Conservation (phyloP, 2,797 vertebrate genomes). For the Chelon labrosus region DNA sequence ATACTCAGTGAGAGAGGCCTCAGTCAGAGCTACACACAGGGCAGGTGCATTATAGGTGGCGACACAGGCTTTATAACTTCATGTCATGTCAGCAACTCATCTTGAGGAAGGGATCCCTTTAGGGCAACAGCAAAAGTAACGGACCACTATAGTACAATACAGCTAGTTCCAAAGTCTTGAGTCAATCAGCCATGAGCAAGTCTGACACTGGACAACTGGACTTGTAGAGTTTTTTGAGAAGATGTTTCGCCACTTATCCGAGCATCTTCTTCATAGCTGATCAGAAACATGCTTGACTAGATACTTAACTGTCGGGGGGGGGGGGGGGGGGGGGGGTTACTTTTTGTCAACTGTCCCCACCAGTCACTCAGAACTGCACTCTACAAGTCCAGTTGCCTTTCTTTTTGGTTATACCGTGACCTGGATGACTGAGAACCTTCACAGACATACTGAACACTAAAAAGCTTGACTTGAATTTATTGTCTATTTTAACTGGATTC, state of each 20-base stretch:
- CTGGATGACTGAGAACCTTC: no score
- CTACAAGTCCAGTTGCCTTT: no score
- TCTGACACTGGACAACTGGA: not conserved
- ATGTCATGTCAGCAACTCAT: not conserved
- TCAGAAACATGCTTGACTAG: no score
- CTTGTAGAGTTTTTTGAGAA: not conserved
- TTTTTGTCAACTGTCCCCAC: no score
- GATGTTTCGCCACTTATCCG: no score
- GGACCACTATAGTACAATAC: not conserved
- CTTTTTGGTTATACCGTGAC: no score
- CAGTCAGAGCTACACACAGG: not conserved
- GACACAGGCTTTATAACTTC: not conserved
- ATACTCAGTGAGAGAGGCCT: slow-evolving; percentile 1
- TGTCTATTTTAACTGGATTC: slow-evolving; percentile 17
- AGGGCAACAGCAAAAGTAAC: not conserved
- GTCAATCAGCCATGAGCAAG: no score
- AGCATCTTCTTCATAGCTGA: no score
- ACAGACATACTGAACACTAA: no score
- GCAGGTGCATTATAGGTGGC: slow-evolving; percentile 13
- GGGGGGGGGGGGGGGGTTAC: no score
- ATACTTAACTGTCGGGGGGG: no score
- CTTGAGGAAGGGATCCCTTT: not conserved
- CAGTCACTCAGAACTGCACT: no score
- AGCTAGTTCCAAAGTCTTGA: not conserved
- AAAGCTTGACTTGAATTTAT: not conserved